Evolutionary conservation across 2,888 invertebrate species (phyloP).

Genomic region (Drosophila mimica): DNA sequence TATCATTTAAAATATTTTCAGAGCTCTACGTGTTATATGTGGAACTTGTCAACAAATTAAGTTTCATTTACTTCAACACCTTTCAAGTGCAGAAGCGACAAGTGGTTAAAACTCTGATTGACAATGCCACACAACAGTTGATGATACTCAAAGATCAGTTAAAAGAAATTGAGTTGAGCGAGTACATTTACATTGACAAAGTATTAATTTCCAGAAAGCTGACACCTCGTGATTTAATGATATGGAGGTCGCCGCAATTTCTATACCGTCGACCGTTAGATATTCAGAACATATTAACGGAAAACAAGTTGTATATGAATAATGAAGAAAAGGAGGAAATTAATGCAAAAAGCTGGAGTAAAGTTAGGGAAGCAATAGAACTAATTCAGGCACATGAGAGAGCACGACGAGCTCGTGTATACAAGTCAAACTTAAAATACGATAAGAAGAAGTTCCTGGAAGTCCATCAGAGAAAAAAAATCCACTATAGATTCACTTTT

Average conservation of each 20-base stretch:
- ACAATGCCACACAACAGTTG: conserved; percentile 84
- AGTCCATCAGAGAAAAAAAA: conserved; percentile 47
- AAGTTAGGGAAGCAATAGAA: conserved; percentile 74
- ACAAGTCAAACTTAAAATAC: conserved; percentile 65
- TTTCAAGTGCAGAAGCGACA: conserved; percentile 83
- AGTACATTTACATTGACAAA: conserved; percentile 89
- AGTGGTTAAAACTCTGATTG: conserved; percentile 74
- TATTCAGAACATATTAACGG: conserved; percentile 73
- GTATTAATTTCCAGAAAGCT: conserved; percentile 88
- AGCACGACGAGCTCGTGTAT: conserved; percentile 81
- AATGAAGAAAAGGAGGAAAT: conserved; percentile 55
- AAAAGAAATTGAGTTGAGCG: conserved; percentile 86
- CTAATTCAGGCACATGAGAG: conserved; percentile 86
- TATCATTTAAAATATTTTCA: conserved; percentile 79
- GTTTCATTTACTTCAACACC: conserved; percentile 81
- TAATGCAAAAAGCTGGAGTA: conserved; percentile 54
- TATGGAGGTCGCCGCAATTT: conserved; percentile 84
- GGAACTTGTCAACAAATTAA: conserved; percentile 81
- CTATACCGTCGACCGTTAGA: conserved; percentile 83
- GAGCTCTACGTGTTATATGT: conserved; percentile 82
- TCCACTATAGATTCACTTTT: conserved; percentile 78
- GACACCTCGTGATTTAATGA: conserved; percentile 87
- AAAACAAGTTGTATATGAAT: conserved; percentile 64
- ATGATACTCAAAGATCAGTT: conserved; percentile 86
- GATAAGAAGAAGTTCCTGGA: conserved; percentile 63